Base-by-base conservation (phyloP, 1,140 invertebrate genomes). In the Calycopis cecrops region DNA sequence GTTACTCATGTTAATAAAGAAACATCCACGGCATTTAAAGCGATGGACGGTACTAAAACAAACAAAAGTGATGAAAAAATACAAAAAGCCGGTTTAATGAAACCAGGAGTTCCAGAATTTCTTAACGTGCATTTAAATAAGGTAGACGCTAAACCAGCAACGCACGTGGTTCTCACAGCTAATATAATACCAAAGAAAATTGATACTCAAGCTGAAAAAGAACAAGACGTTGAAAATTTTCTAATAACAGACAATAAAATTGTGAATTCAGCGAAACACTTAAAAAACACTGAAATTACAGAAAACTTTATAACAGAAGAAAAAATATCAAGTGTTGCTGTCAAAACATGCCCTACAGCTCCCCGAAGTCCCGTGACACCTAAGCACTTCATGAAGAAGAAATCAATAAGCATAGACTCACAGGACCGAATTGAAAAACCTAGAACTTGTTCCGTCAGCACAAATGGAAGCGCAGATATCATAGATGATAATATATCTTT, bases 81-180 rank as follows among this genome's bases (percentile, higher is more conserved):
- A 55, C 72, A 78, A 35, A 84, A 82, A 63, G 49, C 71, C 14
- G 73, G 65, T 14, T 60, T 35, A 9, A 59, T 48, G 9, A 76
- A 79, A 54, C 48, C 74, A 9, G 71, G 76, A 28, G 87, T 92
- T n/a, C 92, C 92, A 1, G 92, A 93, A 77, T 93, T 93, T 70
- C 81, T 93, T 62, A 90, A 92, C 62, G 91, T 93, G 48, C 92
- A 93, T 70, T 68, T 93, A 48, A 92, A 93, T 59, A 91, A 89
- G 65, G 91, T 93, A 37, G 92, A 93, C 63, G 76, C 78, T 35
- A 91, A 91, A 67, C 88, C 89, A 4, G 60, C 83, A 6, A 89
- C 88, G 49, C 91, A 92, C 71, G 83, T 92, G 37, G 90, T 92
- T 48, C 76, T 92, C 55, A 89, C 91, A 14, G 91, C 90, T 59